Base-by-base conservation (phyloP, 2,888 invertebrate species). In the Agrenia bidenticulata region DNA sequence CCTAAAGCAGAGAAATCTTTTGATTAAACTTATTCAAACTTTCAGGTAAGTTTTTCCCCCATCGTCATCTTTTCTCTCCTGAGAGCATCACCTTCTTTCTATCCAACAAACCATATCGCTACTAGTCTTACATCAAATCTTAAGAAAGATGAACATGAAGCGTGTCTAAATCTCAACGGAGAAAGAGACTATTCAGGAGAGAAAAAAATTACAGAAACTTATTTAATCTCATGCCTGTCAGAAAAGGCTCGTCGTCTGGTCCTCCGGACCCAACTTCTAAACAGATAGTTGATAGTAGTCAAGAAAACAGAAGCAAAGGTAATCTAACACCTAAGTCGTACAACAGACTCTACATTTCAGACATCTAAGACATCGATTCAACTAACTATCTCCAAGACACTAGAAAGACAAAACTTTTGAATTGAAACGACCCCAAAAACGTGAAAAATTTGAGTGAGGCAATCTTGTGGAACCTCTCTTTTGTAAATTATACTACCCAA, bases 211-310 rank as follows among this genome's bases (percentile, higher is more conserved):
- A 51, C 51, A 51, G 51, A 51, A 51, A 51, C 51, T 51, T 51
- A 51, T 51, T 51, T 51, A 51, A 51, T 51, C 51, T 51, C 51
- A 51, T 51, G 51, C 7, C 24, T 51, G 51, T 51, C 51, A 51
- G 51, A 19, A 5, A 24, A 19, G 11, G n/a, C n/a, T n/a, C 45
- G 45, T 15, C 45, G 15, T 45, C 4, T n/a, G 15, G 15, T n/a
- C n/a, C n/a, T n/a, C 15, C 15, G 15, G 15, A 17, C 19, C 15
- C n/a, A 15, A 15, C 5, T n/a, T 45, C 19, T 15, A 45, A 45
- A 4, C 4, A 45, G 4, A 39, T 39, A 7, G 7, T n/a, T n/a
- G n/a, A n/a, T n/a, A n/a, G n/a, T n/a, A 45, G 45, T 15, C 15
- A 45, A 15, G 45, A 7, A 39, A 39, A 39, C 45, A 15, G 45